phyloP scores from a whole-genome alignment of 2,888 invertebrate species.

The Prosopocoilus inquinatus region DNA sequence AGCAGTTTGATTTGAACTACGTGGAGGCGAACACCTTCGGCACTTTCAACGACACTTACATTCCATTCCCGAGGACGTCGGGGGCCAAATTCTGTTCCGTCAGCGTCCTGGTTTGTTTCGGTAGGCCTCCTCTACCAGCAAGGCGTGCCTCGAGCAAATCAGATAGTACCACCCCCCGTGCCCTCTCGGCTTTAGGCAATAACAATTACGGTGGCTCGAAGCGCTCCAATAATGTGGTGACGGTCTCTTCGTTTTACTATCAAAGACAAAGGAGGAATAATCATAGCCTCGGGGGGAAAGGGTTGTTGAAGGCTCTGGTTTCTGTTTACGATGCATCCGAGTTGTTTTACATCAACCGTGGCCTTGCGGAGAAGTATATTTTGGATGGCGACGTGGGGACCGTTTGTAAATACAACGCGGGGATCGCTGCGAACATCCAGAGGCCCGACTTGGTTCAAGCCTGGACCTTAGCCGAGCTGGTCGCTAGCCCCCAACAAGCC shows the following conservation, averaged over 20 bases:
- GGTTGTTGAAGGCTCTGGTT: constrained; percentile 56
- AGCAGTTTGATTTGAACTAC: constrained; percentile 29
- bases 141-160: constrained; percentile 68
- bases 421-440: constrained; percentile 70
- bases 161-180: constrained; percentile 76
- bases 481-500: constrained; percentile 51
- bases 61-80: constrained; percentile 92
- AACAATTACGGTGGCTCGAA: constrained; percentile 41
- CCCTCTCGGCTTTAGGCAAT: constrained; percentile 68
- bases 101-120: constrained; percentile 83
- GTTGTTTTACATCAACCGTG: constrained; percentile 75
- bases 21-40: constrained; percentile 43
- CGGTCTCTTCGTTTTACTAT: constrained; percentile 75
- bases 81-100: constrained; percentile 91
- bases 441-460: constrained; percentile 82
- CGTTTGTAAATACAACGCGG: constrained; percentile 81
- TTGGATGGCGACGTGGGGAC: constrained; percentile 58
- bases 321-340: constrained; percentile 71
- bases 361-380: constrained; percentile 81
- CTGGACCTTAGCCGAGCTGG: constrained; percentile 80
- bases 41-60: constrained; percentile 70
- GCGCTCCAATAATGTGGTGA: constrained; percentile 40
- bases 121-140: constrained; percentile 64
- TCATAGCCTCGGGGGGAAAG: constrained; percentile 30
- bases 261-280: constrained; percentile 51